Base-by-base conservation (phyloP, 2,113 vertebrate species). In the Cyanoramphus novaezelandiae region DNA sequence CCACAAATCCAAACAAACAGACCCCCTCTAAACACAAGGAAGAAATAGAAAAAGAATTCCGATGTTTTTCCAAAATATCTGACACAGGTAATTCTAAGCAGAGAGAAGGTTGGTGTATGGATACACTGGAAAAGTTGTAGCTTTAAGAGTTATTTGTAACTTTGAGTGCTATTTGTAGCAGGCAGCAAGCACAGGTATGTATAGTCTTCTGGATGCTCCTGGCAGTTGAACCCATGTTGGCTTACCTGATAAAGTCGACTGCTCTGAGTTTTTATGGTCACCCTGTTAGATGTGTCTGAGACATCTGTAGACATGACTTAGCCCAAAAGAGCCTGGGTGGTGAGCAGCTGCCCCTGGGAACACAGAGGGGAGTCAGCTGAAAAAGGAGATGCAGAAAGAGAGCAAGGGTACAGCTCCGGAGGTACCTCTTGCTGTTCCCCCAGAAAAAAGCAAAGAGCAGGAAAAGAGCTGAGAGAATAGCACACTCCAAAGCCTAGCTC, bases 311-410 rank as follows among this genome's bases (percentile, higher is more conserved):
- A 31, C 28, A 24, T 0, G 3, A n/a, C n/a, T 69, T 28, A 47
- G 29, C n/a, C 63, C 39, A 69, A 9, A 82, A 41, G 11, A 59
- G 19, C 23, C 24, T 76, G 46, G 8, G 68, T 31, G n/a, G 19
- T 24, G 28, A 53, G 46, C 68, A n/a, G 0, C 0, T 39, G 9
- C n/a, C 46, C 4, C 23, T 39, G n/a, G 28, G 37, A 68, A 18
- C n/a, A 11, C n/a, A 60, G 33, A 52, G 8, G 10, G 41, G 21
- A 44, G 8, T 19, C 15, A 68, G 8, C 7, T 68, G 9, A 39
- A 9, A 17, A 28, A 39, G 12, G 14, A 53, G 20, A 46, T 33
- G 41, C 64, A 33, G 39, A 46, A 82, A 0, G 0, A 13, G n/a
- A 62, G 23, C 69, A 52, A 29, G 65, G 0, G 0, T 14, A 46